phyloP scores from a whole-genome alignment of 1,140 invertebrate species.

The Drosophila ironensis region DNA sequence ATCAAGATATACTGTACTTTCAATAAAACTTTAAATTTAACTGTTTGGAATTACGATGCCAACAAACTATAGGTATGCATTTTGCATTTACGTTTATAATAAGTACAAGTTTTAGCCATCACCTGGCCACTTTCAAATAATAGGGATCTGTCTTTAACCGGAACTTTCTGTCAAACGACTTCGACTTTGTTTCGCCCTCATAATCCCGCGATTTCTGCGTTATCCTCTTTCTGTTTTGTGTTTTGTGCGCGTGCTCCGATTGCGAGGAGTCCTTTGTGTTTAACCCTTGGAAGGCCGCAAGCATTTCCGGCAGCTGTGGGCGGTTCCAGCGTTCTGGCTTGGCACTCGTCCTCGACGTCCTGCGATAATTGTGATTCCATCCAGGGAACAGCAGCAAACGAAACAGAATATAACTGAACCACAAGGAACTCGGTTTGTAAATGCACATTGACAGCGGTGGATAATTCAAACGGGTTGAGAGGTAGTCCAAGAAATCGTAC shows the following conservation, averaged over 20 bases:
- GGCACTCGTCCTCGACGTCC: constrained; percentile 37
- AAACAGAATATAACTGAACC: constrained; percentile 8
- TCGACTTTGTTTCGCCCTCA: constrained; percentile 46
- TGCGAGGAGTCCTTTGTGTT: constrained; percentile 18
- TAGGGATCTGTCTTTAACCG: constrained; percentile 27
- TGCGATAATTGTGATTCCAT: constrained; percentile 40
- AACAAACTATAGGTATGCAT: too few relatives aligned
- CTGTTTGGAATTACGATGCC: too few relatives aligned
- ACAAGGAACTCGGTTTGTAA: constrained; percentile 47
- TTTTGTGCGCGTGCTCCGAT: constrained; percentile 44
- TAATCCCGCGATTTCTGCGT: neutral
- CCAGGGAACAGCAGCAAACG: constrained; percentile 1
- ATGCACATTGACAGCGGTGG: constrained; percentile 54
- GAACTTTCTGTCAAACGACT: constrained; percentile 60
- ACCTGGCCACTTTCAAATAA: constrained; percentile 37
- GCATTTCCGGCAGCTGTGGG: constrained; percentile 78
- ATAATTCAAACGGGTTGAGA: neutral
- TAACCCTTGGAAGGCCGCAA: constrained; percentile 35
- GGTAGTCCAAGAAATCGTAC: constrained; percentile 22
- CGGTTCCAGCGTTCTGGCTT: constrained; percentile 60
- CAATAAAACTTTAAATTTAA: too few relatives aligned
- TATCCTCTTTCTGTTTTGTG: neutral
- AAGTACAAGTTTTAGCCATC: constrained; percentile 2
- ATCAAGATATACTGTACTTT: constrained; percentile 35
- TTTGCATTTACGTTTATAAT: too few relatives aligned